Conservation (phyloP, 2,888 invertebrate species). For the Crepidodera aurea region DNA sequence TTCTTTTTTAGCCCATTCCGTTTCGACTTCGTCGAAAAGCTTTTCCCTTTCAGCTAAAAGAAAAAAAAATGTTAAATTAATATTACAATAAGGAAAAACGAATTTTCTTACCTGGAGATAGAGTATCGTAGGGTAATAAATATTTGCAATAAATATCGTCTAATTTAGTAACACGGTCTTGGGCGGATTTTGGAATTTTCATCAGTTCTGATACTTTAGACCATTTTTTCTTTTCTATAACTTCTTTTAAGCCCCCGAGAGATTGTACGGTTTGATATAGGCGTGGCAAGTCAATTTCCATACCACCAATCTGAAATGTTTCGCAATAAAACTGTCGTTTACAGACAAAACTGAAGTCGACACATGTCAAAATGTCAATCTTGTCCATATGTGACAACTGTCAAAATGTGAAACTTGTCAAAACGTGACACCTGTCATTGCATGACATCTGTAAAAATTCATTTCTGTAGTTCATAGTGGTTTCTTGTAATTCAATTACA, state of each 20-base stretch:
- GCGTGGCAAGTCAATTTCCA: slow-evolving; percentile 88
- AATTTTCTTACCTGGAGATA: slow-evolving; percentile 69
- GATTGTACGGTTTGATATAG: slow-evolving; percentile 86
- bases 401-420: no score
- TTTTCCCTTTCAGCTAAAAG: slow-evolving; percentile 74
- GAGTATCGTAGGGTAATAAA: slow-evolving; percentile 85
- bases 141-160: slow-evolving; percentile 93
- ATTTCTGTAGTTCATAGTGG: no score
- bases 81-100: no score
- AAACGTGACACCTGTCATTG: no score
- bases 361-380: no score
- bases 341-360: no score
- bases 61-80: no score
- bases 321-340: no score
- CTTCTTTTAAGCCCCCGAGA: slow-evolving; percentile 84
- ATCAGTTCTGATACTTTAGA: slow-evolving; percentile 86
- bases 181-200: slow-evolving; percentile 81
- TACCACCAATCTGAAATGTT: slow-evolving; percentile 77
- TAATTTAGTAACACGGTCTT: slow-evolving; percentile 81
- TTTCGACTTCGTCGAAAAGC: slow-evolving; percentile 76
- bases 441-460: no score
- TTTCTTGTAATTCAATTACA: no score
- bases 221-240: slow-evolving; percentile 91
- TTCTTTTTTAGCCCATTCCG: slow-evolving; percentile 75
- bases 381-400: no score